Percentiles rank a stretch among this genome's conserved stretches.
These are phyloP conservation scores for Tetrao urogallus DNA, from an alignment of 2,113 vertebrate genomes.

Conservation along the genomic window DNA sequence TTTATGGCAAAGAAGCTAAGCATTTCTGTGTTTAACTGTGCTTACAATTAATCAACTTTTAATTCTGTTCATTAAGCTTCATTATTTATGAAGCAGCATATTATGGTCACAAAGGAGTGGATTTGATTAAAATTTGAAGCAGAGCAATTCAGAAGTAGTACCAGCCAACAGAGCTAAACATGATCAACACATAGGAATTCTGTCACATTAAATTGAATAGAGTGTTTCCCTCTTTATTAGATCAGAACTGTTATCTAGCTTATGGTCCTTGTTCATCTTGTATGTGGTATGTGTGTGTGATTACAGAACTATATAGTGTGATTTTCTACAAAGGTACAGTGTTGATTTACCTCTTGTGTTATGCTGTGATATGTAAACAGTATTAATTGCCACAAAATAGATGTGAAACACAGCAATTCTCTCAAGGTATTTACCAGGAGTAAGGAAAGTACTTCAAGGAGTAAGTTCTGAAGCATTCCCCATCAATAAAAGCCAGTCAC, in stretches of 20 bases:
- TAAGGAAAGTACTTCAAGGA: background rate
- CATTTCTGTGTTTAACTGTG: constrained; percentile 46
- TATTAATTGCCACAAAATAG: background rate
- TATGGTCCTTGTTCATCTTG: background rate
- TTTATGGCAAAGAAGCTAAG: constrained; percentile 40
- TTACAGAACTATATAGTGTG: background rate
- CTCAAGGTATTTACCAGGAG: background rate
- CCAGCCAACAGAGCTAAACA: background rate
- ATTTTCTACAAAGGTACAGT: background rate
- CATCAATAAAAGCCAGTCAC: background rate
- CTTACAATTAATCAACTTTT: constrained; percentile 70
- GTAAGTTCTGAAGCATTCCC: background rate
- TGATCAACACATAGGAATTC: background rate
- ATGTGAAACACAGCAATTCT: background rate
- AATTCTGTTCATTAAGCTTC: constrained; percentile 61
- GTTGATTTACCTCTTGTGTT: background rate
- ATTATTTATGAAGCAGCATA: constrained; percentile 54
- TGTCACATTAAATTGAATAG: background rate
- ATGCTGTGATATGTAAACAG: background rate
- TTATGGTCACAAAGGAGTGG: constrained; percentile 5
- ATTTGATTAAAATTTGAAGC: background rate
- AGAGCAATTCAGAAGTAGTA: background rate
- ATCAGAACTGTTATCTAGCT: background rate
- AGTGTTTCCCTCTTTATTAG: background rate
- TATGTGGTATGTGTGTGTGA: background rate